Evolutionary conservation across 2,113 vertebrate species (phyloP).

Genomic region (Pseudolaguvia tuberculata): DNA sequence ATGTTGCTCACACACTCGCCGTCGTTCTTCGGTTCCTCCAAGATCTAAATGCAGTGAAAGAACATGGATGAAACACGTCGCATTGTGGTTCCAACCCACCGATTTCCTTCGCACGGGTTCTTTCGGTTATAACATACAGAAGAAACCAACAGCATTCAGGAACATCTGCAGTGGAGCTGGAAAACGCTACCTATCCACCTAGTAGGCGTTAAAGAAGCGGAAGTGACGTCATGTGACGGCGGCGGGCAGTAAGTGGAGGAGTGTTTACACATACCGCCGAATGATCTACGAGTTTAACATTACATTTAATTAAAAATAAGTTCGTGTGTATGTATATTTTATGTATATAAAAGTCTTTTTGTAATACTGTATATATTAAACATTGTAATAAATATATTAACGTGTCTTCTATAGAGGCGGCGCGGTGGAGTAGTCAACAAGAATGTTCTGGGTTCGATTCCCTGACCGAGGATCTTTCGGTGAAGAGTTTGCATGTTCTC

Average conservation of each 20-base stretch:
- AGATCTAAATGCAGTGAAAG: slow-evolving; percentile 63
- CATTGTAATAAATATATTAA: no score
- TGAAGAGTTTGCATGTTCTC: no score
- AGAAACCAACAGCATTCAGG: neutral
- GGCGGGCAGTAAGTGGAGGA: neutral
- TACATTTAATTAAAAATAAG: no score
- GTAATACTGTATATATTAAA: no score
- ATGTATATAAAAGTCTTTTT: no score
- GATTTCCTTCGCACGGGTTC: neutral
- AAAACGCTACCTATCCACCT: slow-evolving; percentile 27
- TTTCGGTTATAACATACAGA: neutral
- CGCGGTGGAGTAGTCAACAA: no score
- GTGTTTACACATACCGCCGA: slow-evolving; percentile 18
- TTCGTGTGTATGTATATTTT: no score
- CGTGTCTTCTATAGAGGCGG: no score
- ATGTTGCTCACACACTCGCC: slow-evolving; percentile 86
- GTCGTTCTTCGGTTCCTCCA: slow-evolving; percentile 82
- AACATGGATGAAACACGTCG: slow-evolving; percentile 9
- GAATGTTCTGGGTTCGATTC: no score
- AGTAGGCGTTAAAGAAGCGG: slow-evolving; percentile 55
- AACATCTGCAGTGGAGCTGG: slow-evolving; percentile 15
- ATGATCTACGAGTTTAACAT: no score
- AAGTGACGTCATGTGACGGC: slow-evolving; percentile 59
- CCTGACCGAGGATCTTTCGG: no score
- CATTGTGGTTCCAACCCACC: neutral